A percentile compares a stretch with the other conserved stretches of the same genome.
Evolutionary conservation across 2,888 invertebrate species (phyloP).

Genomic region (Heliconius sara): DNA sequence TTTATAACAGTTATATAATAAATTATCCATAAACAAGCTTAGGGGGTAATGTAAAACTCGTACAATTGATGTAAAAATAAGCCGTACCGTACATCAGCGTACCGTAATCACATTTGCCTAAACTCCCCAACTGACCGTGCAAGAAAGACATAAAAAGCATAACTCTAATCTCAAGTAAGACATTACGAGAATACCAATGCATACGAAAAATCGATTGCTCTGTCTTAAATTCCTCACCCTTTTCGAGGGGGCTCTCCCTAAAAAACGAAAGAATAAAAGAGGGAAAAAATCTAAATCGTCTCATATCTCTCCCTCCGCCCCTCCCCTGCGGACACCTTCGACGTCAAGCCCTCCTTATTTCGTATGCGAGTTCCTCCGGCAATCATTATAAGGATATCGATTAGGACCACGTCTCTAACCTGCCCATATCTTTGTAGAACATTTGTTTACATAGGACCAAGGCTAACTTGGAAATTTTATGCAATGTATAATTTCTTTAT

Average conservation of each 20-base stretch:
- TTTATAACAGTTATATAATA: too few species aligned
- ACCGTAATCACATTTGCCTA: slow-evolving; percentile 40
- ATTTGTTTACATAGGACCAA: slow-evolving; percentile 71
- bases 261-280: slow-evolving; percentile 84
- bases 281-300: slow-evolving; percentile 85
- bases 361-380: slow-evolving; percentile 84
- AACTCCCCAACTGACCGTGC: slow-evolving; percentile 39
- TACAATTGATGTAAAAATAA: slow-evolving; percentile 24
- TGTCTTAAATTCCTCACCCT: slow-evolving; percentile 85
- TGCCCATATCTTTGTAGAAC: slow-evolving; percentile 79
- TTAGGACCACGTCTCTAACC: slow-evolving; percentile 81
- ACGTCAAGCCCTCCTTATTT: slow-evolving; percentile 83
- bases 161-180: slow-evolving; percentile 83
- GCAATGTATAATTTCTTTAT: slow-evolving; percentile 20
- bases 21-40: background rate
- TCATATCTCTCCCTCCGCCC: slow-evolving; percentile 75
- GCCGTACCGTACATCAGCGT: slow-evolving; percentile 39
- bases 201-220: slow-evolving; percentile 83
- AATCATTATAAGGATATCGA: slow-evolving; percentile 85
- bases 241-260: slow-evolving; percentile 83
- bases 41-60: background rate
- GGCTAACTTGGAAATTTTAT: slow-evolving; percentile 34
- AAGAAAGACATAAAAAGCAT: slow-evolving; percentile 64
- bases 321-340: slow-evolving; percentile 72
- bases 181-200: slow-evolving; percentile 84